Percentiles rank a stretch among this genome's conserved stretches.
These are phyloP conservation scores for Coccyzus lansbergi DNA, from an alignment of 2,797 vertebrate species.

Conservation along the genomic window DNA sequence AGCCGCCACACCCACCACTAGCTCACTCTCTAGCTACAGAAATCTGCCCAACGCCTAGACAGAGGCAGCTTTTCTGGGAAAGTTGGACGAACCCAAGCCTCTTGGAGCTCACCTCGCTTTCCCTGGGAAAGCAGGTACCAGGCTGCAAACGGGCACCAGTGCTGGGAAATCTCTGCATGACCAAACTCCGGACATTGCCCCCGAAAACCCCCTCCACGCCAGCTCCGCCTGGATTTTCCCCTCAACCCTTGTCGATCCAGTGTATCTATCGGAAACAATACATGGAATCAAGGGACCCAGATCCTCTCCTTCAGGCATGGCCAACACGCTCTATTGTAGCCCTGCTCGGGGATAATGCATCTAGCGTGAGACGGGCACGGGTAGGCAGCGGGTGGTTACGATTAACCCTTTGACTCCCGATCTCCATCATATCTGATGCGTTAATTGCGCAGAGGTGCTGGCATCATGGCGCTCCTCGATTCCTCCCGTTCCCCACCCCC, in stretches of 20 bases:
- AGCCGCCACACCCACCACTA: conserved; percentile 50
- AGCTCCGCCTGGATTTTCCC: not conserved
- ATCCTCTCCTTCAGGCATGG: not conserved
- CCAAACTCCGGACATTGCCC: not conserved
- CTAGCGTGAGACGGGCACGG: not conserved
- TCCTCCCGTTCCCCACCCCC: not conserved
- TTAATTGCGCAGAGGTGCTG: conserved; percentile 18
- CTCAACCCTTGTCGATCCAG: not conserved
- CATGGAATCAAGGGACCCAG: not conserved
- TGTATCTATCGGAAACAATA: not conserved
- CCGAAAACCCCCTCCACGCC: not conserved
- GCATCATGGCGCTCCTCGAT: conserved; percentile 65
- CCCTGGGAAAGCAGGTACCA: not conserved
- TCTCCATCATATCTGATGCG: not conserved
- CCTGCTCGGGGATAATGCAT: not conserved
- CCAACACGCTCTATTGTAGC: not conserved
- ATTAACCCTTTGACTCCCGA: conserved; percentile 60
- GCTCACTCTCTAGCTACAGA: not conserved
- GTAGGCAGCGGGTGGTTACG: not conserved
- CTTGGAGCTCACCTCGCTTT: not conserved
- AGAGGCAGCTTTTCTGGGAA: not conserved
- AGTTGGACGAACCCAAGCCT: not conserved
- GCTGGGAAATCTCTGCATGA: not conserved
- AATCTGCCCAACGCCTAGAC: not conserved
- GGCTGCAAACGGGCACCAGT: rapidly evolving